Evolutionary conservation across 1,140 invertebrate species (phyloP).

Genomic region (Ceratina calcarata): DNA sequence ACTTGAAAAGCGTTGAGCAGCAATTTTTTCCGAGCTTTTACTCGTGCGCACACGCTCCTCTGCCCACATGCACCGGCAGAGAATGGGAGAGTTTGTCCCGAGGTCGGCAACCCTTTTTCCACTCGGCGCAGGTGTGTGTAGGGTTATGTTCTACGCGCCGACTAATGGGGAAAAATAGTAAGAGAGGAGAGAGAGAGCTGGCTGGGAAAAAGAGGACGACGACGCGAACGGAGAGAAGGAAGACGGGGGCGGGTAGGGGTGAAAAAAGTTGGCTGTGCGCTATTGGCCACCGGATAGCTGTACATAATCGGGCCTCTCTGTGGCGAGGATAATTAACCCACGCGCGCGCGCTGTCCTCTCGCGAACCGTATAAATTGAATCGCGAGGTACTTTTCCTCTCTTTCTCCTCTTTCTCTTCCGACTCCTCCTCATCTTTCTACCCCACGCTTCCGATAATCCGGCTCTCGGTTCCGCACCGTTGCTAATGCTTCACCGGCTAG

Average conservation of each 20-base stretch:
- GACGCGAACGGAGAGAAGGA: neutral
- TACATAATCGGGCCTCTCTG: conserved; percentile 58
- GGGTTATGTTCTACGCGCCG: conserved; percentile 55
- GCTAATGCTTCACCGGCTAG: conserved; percentile 23
- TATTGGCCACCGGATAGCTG: conserved; percentile 52
- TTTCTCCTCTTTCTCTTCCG: neutral
- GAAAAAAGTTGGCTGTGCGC: conserved; percentile 44
- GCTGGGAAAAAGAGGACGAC: neutral
- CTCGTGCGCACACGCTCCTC: conserved; percentile 30
- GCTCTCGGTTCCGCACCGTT: conserved; percentile 11
- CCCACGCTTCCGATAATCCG: conserved; percentile 36
- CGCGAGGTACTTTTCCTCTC: conserved; percentile 25
- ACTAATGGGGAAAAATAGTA: conserved; percentile 60
- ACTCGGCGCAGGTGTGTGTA: conserved; percentile 22
- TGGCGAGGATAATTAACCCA: conserved; percentile 57
- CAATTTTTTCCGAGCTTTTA: conserved; percentile 59
- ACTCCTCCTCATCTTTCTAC: neutral
- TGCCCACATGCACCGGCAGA: conserved; percentile 5
- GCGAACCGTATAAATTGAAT: conserved; percentile 57
- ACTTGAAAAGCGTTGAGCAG: conserved; percentile 47
- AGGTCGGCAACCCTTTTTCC: conserved; percentile 61
- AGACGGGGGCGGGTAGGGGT: neutral
- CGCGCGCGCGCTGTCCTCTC: conserved; percentile 6
- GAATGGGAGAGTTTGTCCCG: conserved; percentile 55
- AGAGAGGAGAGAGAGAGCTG: conserved; percentile 10